Percentiles rank a stretch among this genome's conserved stretches.
Conservation (phyloP, 2,888 invertebrate species). For the Stenurella melanura region DNA sequence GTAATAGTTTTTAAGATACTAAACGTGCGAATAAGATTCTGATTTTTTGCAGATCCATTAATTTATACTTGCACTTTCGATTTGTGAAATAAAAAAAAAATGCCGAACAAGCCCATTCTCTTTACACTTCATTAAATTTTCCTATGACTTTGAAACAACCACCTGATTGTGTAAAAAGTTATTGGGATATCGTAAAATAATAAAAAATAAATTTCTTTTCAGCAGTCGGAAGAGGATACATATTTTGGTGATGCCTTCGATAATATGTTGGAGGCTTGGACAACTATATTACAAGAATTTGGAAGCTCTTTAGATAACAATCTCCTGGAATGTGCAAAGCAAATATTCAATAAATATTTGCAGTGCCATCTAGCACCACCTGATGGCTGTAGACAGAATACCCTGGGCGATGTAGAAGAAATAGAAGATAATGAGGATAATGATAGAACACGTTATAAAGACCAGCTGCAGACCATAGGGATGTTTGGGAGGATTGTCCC, state of each 20-base stretch:
- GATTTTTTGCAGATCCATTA: too few species aligned
- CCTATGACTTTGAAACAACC: too few species aligned
- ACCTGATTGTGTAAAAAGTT: too few species aligned
- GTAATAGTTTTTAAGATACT: too few species aligned
- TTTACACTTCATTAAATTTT: too few species aligned
- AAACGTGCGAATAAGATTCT: too few species aligned
- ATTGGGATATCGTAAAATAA: too few species aligned
- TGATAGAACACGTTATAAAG: constrained; percentile 80
- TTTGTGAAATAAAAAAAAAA: too few species aligned
- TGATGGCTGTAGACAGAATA: constrained; percentile 79
- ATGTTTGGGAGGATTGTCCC: constrained; percentile 79
- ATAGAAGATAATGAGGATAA: constrained; percentile 81
- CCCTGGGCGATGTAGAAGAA: constrained; percentile 74
- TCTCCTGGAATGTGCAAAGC: constrained; percentile 67
- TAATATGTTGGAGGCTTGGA: constrained; percentile 82
- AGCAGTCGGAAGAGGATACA: constrained; percentile 74
- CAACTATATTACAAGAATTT: constrained; percentile 73
- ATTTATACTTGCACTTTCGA: too few species aligned
- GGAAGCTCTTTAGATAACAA: constrained; percentile 68
- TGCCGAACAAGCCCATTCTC: too few species aligned
- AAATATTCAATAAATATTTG: constrained; percentile 87
- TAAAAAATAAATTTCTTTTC: too few species aligned
- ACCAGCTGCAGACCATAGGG: constrained; percentile 86
- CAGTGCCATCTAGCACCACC: constrained; percentile 88
- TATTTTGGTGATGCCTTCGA: constrained; percentile 82